A percentile compares a stretch with the other conserved stretches of the same genome.
Conservation (phyloP, 2,797 vertebrate genomes). For the Leucoraja ocellata region DNA sequence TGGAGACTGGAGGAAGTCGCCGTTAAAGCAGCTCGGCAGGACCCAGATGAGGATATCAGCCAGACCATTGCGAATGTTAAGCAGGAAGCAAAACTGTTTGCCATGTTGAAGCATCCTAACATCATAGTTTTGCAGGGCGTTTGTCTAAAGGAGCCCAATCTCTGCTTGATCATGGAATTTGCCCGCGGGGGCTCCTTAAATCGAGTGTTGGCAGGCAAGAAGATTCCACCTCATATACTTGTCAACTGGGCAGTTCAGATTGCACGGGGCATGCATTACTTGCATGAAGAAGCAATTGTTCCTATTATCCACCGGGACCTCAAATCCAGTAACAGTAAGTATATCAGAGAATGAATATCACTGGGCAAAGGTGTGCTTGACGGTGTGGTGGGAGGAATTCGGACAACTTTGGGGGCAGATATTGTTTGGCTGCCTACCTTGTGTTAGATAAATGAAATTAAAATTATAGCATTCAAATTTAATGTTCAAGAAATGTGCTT, state of each 20-base stretch:
- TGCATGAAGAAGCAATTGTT: constrained; percentile 87
- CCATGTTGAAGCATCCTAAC: constrained; percentile 89
- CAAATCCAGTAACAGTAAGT: constrained; percentile 98
- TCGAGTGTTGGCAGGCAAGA: constrained; percentile 82
- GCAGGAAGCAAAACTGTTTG: constrained; percentile 93
- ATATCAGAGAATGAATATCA: not conserved
- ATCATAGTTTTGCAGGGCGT: constrained; percentile 87
- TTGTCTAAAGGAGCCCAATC: constrained; percentile 85
- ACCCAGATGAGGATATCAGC: constrained; percentile 82
- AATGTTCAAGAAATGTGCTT: too few species aligned
- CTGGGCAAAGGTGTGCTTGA: not conserved
- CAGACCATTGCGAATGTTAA: constrained; percentile 91
- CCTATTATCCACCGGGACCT: constrained; percentile 92
- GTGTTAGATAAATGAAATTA: not conserved
- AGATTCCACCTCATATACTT: constrained; percentile 85
- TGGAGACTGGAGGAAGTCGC: constrained; percentile 84
- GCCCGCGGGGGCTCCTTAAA: constrained; percentile 87
- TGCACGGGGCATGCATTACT: constrained; percentile 84
- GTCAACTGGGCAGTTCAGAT: constrained; percentile 97
- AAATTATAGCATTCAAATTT: not conserved
- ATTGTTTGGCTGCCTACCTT: not conserved
- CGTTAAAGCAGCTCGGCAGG: constrained; percentile 88
- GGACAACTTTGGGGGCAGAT: not conserved
- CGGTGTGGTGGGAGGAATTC: not conserved
- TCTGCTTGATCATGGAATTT: constrained; percentile 94